These are phyloP conservation scores for Urocynchramus pylzowi DNA, from an alignment of 2,113 vertebrate genomes.

Conservation along the genomic window DNA sequence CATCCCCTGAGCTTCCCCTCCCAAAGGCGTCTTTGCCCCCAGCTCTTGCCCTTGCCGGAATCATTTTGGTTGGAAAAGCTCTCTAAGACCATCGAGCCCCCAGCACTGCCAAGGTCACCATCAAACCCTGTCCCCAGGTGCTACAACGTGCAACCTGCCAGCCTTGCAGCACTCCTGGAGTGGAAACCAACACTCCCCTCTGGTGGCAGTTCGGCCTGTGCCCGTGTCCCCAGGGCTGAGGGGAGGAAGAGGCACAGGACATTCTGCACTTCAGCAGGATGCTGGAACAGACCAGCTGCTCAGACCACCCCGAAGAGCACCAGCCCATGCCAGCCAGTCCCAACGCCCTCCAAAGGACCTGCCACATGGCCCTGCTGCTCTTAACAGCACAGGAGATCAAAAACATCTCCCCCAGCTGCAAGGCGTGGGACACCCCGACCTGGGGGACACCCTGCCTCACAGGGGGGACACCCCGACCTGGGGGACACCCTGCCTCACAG, in stretches of 20 bases:
- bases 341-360: not conserved
- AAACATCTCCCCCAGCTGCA: not conserved
- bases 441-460: not conserved
- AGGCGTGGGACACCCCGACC: fast-evolving
- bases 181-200: conserved; percentile 14
- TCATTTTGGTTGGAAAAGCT: not conserved
- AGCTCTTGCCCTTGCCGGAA: not conserved
- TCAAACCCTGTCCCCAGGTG: not conserved
- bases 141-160: not conserved
- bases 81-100: not conserved
- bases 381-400: not conserved
- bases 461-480: not conserved
- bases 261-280: not conserved
- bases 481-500: not conserved
- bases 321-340: not conserved
- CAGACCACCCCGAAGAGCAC: fast-evolving
- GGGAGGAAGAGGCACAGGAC: not conserved
- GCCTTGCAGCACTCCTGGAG: not conserved
- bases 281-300: not conserved
- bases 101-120: not conserved
- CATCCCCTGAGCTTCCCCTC: not conserved
- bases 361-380: not conserved
- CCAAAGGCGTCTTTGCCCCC: not conserved
- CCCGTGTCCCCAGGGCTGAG: not conserved
- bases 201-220: not conserved